These are phyloP conservation scores for Apocrypta bakeri DNA, from an alignment of 1,140 invertebrate species.

Conservation along the genomic window DNA sequence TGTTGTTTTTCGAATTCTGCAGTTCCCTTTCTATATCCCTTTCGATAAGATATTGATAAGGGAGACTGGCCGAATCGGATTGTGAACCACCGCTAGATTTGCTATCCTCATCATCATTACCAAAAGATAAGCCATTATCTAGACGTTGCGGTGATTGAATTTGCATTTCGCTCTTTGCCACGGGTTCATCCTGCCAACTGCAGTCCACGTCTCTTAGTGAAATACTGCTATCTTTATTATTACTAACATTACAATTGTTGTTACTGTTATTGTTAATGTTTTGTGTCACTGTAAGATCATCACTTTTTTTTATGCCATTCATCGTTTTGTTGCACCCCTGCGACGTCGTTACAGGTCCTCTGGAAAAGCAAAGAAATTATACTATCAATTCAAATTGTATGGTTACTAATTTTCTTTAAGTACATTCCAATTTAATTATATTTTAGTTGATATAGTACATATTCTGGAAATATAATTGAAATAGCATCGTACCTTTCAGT, in stretches of 20 bases:
- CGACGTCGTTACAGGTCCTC: not conserved
- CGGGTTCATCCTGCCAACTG: not conserved
- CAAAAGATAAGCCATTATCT: not conserved
- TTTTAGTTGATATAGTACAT: too few relatives aligned
- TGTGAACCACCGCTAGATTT: conserved; percentile 45
- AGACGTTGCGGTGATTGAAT: not conserved
- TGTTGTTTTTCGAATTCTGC: conserved; percentile 50
- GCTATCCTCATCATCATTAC: conserved; percentile 27
- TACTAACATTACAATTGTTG: not conserved
- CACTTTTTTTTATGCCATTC: not conserved
- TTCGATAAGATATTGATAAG: conserved; percentile 69
- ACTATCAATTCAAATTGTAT: too few relatives aligned
- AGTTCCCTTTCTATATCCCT: conserved; percentile 66
- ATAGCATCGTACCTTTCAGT: not conserved
- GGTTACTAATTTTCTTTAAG: too few relatives aligned
- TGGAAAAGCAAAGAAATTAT: not conserved
- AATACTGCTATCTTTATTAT: not conserved
- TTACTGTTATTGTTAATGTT: not conserved
- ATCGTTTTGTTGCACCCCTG: not conserved
- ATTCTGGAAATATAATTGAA: not conserved
- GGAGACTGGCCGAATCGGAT: conserved; percentile 61
- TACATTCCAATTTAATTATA: too few relatives aligned
- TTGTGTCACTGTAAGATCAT: not conserved
- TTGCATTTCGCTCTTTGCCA: not conserved
- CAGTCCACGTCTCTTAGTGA: conserved; percentile 1